These are phyloP conservation scores for Oreotrochilus melanogaster DNA, from an alignment of 2,113 vertebrate genomes.

Conservation along the genomic window DNA sequence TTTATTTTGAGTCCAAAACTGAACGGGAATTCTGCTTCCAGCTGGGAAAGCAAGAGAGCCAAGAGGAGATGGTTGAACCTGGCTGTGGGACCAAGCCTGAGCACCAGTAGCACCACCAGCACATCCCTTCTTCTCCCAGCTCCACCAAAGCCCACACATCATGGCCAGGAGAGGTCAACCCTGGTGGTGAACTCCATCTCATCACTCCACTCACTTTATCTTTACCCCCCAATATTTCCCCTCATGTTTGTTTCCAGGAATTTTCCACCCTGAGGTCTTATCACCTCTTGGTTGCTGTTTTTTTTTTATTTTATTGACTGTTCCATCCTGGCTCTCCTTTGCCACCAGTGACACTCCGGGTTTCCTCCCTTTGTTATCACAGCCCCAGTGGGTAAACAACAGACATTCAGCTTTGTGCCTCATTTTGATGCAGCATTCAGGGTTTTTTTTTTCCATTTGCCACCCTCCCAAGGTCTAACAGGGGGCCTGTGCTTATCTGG, in stretches of 20 bases:
- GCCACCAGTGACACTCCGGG: background rate
- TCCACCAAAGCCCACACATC: background rate
- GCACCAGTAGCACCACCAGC: background rate
- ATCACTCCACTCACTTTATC: background rate
- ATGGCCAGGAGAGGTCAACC: background rate
- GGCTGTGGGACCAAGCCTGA: background rate
- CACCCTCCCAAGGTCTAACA: background rate
- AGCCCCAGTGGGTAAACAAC: background rate
- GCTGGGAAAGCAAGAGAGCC: background rate
- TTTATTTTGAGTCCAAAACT: background rate
- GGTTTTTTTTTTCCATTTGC: constrained; percentile 14
- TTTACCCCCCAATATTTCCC: background rate
- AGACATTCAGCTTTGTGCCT: background rate
- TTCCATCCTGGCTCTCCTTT: background rate
- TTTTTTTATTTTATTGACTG: background rate
- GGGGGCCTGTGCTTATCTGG: background rate
- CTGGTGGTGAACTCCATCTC: background rate
- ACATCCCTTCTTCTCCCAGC: background rate
- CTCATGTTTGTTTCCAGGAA: background rate
- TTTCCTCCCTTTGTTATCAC: constrained; percentile 58
- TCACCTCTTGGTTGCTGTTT: constrained; percentile 30
- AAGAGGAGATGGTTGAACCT: background rate
- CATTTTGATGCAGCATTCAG: background rate
- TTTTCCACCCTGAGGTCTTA: constrained; percentile 24
- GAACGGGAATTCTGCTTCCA: background rate